phyloP scores from a whole-genome alignment of 2,888 invertebrate species.

The Cosmorhoe ocellata region DNA sequence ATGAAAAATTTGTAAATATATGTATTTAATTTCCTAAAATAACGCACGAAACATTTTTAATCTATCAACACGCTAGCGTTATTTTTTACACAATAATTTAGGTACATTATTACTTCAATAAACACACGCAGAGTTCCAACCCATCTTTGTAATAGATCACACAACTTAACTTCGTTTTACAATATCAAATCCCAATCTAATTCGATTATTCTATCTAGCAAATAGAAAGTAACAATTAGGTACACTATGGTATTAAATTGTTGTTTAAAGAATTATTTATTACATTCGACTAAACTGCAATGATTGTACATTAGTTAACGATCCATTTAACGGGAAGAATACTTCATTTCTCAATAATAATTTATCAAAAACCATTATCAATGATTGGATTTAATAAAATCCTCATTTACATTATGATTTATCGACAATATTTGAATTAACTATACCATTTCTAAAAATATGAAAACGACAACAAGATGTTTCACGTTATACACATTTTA shows the following conservation, averaged over 20 bases:
- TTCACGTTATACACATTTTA: slow-evolving; percentile 65
- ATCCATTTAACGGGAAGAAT: slow-evolving; percentile 71
- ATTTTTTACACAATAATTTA: slow-evolving; percentile 32
- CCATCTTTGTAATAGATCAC: slow-evolving; percentile 60
- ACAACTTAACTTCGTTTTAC: slow-evolving; percentile 63
- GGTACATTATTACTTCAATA: slow-evolving; percentile 36
- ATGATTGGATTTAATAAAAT: slow-evolving; percentile 55
- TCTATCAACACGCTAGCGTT: slow-evolving; percentile 28
- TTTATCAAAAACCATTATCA: slow-evolving; percentile 66
- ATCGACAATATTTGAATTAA: slow-evolving; percentile 67
- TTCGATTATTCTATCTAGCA: slow-evolving; percentile 82
- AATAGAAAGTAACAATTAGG: slow-evolving; percentile 82
- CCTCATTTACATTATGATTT: slow-evolving; percentile 51
- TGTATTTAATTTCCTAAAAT: slow-evolving; percentile 21
- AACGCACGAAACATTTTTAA: slow-evolving; percentile 22
- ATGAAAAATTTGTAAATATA: slow-evolving; percentile 22
- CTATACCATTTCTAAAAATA: slow-evolving; percentile 74
- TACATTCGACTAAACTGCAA: slow-evolving; percentile 71
- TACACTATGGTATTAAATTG: slow-evolving; percentile 68
- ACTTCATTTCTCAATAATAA: slow-evolving; percentile 69
- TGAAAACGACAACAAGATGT: slow-evolving; percentile 78
- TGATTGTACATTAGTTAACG: slow-evolving; percentile 71
- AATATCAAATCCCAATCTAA: slow-evolving; percentile 69
- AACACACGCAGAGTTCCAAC: slow-evolving; percentile 45
- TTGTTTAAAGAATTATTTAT: slow-evolving; percentile 63